Conservation (phyloP, 2,797 vertebrate genomes). For the Thripadectes ignobilis region DNA sequence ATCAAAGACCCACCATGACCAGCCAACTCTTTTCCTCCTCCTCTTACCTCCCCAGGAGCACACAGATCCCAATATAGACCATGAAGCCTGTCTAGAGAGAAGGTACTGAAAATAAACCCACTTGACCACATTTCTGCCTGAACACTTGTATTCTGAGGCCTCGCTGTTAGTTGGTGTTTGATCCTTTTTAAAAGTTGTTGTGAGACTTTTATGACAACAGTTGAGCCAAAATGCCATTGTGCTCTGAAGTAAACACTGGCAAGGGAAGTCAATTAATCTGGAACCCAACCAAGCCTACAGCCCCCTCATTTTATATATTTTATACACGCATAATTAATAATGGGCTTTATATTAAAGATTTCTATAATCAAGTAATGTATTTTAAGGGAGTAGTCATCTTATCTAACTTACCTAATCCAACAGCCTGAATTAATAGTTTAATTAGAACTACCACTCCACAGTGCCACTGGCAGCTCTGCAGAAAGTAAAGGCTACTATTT, state of each 20-base stretch:
- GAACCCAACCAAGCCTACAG: neutral
- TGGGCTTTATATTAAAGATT: neutral
- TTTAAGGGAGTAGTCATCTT: neutral
- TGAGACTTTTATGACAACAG: neutral
- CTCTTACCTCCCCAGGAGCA: neutral
- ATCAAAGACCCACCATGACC: fast-evolving
- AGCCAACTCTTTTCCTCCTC: neutral
- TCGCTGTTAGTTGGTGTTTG: neutral
- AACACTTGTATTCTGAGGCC: neutral
- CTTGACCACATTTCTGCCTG: neutral
- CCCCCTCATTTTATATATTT: neutral
- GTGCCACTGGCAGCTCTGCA: neutral
- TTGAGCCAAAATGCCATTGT: neutral
- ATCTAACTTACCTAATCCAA: neutral
- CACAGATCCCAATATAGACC: neutral
- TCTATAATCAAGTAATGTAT: neutral
- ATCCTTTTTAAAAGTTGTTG: neutral
- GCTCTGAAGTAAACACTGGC: neutral
- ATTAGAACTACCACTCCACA: neutral
- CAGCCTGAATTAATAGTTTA: neutral
- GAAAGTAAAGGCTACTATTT: neutral
- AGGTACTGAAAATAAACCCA: neutral
- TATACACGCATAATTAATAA: neutral
- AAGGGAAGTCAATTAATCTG: neutral
- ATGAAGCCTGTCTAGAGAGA: neutral